These are phyloP conservation scores for Drosophila nigromelanica DNA, from an alignment of 1,140 invertebrate genomes.

Conservation along the genomic window DNA sequence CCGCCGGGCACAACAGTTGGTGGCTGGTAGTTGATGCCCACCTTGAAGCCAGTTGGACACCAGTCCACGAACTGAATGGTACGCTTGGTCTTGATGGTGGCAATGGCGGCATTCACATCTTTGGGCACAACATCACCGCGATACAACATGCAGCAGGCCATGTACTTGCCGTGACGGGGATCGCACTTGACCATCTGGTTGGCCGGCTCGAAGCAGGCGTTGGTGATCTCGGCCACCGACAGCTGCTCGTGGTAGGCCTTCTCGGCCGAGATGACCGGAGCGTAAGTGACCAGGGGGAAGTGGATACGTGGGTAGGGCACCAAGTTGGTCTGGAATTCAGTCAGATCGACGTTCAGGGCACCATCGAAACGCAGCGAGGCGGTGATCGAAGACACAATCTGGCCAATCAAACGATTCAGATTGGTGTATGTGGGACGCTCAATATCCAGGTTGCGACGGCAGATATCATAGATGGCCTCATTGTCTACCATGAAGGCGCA, in stretches of 20 bases:
- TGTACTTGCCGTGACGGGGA: constrained; percentile 94
- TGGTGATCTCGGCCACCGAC: constrained; percentile 94
- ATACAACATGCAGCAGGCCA: constrained; percentile 94
- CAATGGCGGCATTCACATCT: constrained; percentile 93
- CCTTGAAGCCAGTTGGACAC: constrained; percentile 95
- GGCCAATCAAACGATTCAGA: constrained; percentile 92
- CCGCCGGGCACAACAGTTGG: constrained; percentile 93
- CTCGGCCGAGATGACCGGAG: constrained; percentile 93
- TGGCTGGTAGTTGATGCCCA: constrained; percentile 92
- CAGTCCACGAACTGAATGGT: constrained; percentile 95
- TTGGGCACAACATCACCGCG: constrained; percentile 91
- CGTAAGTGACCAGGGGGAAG: constrained; percentile 93
- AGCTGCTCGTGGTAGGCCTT: constrained; percentile 94
- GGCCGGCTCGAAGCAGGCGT: constrained; percentile 94
- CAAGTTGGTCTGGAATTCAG: constrained; percentile 95
- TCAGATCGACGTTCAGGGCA: constrained; percentile 94
- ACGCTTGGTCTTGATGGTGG: constrained; percentile 92
- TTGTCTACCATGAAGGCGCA: constrained; percentile 95
- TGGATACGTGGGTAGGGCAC: constrained; percentile 94
- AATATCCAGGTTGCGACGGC: constrained; percentile 93
- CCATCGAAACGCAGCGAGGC: constrained; percentile 95
- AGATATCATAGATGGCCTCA: constrained; percentile 96
- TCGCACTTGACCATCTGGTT: constrained; percentile 98
- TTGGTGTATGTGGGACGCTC: constrained; percentile 93
- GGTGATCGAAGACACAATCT: constrained; percentile 94